Conservation (phyloP, 2,113 vertebrate genomes). For the Dromaius novaehollandiae region DNA sequence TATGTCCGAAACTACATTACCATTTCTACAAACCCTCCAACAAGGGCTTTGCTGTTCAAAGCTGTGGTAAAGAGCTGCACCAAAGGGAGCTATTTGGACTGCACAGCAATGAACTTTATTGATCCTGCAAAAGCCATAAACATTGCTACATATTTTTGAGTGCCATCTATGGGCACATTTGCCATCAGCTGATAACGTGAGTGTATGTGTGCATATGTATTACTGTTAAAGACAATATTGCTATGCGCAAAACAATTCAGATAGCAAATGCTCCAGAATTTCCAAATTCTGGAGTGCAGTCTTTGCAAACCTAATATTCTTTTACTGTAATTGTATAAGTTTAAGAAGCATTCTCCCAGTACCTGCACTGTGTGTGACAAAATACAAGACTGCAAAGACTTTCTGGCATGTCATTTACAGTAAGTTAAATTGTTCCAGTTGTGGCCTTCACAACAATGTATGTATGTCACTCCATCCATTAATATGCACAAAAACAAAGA, state of each 20-base stretch:
- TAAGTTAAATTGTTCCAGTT: not conserved
- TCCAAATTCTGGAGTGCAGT: not conserved
- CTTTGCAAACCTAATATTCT: not conserved
- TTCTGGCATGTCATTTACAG: not conserved
- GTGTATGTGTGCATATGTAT: not conserved
- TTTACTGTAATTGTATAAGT: not conserved
- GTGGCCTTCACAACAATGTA: not conserved
- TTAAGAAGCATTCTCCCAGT: not conserved
- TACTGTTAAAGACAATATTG: not conserved
- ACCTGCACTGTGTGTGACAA: not conserved
- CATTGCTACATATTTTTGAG: not conserved
- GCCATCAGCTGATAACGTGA: not conserved
- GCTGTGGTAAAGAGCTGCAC: not conserved
- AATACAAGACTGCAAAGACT: not conserved
- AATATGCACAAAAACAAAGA: not conserved
- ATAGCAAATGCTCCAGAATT: not conserved
- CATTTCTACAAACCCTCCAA: not conserved
- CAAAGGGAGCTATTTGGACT: slow-evolving; percentile 38
- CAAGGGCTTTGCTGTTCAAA: slow-evolving; percentile 25
- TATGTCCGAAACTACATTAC: not conserved
- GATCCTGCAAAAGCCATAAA: slow-evolving; percentile 44
- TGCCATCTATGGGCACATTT: slow-evolving; percentile 24
- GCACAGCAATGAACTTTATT: slow-evolving; percentile 41
- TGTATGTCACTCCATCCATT: not conserved
- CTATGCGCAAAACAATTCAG: not conserved